Conservation (phyloP, 2,888 invertebrate genomes). For the Troides helena region DNA sequence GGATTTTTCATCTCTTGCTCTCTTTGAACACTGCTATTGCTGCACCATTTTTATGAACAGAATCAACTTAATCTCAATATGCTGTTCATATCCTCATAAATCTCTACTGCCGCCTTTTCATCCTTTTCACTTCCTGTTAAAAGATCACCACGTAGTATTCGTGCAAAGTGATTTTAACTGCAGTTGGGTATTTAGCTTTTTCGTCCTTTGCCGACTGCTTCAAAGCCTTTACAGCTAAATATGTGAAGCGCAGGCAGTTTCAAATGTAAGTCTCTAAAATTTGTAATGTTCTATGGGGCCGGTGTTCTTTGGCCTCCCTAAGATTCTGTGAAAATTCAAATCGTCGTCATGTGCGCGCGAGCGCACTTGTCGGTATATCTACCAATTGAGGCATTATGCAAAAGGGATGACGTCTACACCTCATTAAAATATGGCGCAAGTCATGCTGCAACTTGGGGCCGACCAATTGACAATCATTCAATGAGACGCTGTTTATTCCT, state of each 20-base stretch:
- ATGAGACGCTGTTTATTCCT: slow-evolving; percentile 26
- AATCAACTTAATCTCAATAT: slow-evolving; percentile 37
- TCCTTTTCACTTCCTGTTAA: slow-evolving; percentile 1
- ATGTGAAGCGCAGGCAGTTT: slow-evolving; percentile 17
- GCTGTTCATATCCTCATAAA: slow-evolving; percentile 30
- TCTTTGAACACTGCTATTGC: slow-evolving; percentile 32
- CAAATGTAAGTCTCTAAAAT: slow-evolving; percentile 25
- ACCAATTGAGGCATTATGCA: slow-evolving; percentile 29
- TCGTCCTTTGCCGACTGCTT: slow-evolving; percentile 32
- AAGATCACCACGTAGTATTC: slow-evolving; percentile 12
- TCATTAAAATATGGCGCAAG: slow-evolving; percentile 27
- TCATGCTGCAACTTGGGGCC: slow-evolving; percentile 35
- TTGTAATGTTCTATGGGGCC: slow-evolving; percentile 29
- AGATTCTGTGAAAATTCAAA: slow-evolving; percentile 31
- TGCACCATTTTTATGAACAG: slow-evolving; percentile 41
- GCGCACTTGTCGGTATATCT: slow-evolving; percentile 33
- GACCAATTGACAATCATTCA: slow-evolving; percentile 31
- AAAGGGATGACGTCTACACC: slow-evolving; percentile 31
- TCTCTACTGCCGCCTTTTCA: background rate
- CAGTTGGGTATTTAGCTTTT: background rate
- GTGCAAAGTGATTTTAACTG: background rate
- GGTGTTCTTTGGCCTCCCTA: slow-evolving; percentile 31
- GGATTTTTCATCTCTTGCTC: slow-evolving; percentile 7
- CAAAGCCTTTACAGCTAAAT: slow-evolving; percentile 33
- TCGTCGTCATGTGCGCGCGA: slow-evolving; percentile 26